Base-by-base conservation (phyloP, 2,797 vertebrate genomes). In the Bucorvus abyssinicus region DNA sequence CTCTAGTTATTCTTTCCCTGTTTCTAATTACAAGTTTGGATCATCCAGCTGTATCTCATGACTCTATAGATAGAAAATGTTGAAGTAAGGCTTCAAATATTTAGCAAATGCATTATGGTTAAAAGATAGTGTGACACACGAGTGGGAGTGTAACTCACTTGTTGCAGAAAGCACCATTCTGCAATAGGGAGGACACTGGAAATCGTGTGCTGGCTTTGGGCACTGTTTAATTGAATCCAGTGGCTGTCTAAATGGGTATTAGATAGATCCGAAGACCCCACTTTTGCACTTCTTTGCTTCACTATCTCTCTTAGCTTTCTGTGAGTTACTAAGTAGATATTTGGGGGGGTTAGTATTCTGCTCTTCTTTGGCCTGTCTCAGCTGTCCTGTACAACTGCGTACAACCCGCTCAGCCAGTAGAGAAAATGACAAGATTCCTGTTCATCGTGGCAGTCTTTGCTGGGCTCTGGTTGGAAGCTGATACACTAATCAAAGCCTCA, bases 311-410 rank as follows among this genome's bases (percentile, higher is more conserved):
- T 75, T 79, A 34, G 52, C 14, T 73, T 87, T 78, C 47, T 70
- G 20, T 50, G 53, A 91, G 44, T 44, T 75, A 49, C 13, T 67
- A 60, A 85, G 56, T 34, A 74, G 61, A 8, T 49, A 2, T 6
- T 59, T 47, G 47, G 7, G 16, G 7, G 2, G 15, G 63, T 61
- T 74, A n/a, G 40, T 23, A 18, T 68, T 78, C 38, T 75, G 38
- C 42, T 76, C 6, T 60, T 65, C 57, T 53, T 53, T 0, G 0
- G 6, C 27, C 27, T 76, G 21, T 67, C 60, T 84, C n/a, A 38
- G 59, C 27, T 73, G 3, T 89, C 17, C 42, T 76, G 40, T 49
- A 50, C 34, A 68, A 16, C 59, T 71, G 22, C 12, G 40, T n/a
- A 24, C 30, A 49, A 6, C 44, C 20, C 53, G 77, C 7, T 44